Conservation (phyloP, 1,140 invertebrate species). For the Cydia splendana region DNA sequence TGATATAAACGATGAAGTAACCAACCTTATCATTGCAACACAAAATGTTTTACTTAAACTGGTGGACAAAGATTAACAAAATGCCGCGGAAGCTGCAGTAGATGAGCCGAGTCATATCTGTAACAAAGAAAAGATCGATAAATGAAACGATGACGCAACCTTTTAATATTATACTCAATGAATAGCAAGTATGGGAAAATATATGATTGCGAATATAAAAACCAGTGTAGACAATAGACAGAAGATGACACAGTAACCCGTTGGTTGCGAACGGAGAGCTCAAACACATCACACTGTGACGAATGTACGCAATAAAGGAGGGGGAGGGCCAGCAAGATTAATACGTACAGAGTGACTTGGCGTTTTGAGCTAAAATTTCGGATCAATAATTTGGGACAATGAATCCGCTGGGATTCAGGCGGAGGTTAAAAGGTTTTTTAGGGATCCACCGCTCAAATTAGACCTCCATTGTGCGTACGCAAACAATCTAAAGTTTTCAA, state of each 20-base stretch:
- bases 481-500: conserved; percentile 32
- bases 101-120: conserved; percentile 59
- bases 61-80: conserved; percentile 46
- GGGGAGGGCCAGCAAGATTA: conserved; percentile 52
- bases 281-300: conserved; percentile 55
- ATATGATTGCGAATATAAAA: conserved; percentile 7
- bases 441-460: conserved; percentile 24
- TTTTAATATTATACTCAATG: conserved; percentile 3
- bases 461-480: conserved; percentile 24
- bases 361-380: conserved; percentile 46
- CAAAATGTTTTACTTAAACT: conserved; percentile 41
- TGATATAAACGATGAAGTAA: conserved; percentile 36
- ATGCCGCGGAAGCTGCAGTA: conserved; percentile 41
- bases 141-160: conserved; percentile 27
- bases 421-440: conserved; percentile 27
- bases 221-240: not conserved
- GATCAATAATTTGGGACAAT: conserved; percentile 45
- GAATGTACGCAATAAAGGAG: conserved; percentile 53
- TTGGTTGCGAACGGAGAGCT: conserved; percentile 44
- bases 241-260: conserved; percentile 19
- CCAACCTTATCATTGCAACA: conserved; percentile 51
- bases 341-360: conserved; percentile 55
- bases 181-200: not conserved
- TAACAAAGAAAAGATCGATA: conserved; percentile 51
- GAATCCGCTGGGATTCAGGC: conserved; percentile 5